Evolutionary conservation across 2,113 vertebrate species (phyloP).

Genomic region (Emydocephalus ijimae): DNA sequence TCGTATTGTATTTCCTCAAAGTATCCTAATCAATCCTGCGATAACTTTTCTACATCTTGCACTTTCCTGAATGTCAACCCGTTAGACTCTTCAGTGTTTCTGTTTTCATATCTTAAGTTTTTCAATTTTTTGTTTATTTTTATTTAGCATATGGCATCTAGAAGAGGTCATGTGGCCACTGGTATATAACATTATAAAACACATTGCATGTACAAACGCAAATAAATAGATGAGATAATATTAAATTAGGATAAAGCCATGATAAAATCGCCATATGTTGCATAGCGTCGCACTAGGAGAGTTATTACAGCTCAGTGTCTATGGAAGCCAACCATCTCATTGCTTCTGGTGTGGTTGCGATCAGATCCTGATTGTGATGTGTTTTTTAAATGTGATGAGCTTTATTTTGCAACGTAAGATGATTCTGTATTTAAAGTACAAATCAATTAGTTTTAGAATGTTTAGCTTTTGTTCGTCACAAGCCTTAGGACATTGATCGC

Average conservation of each 20-base stretch:
- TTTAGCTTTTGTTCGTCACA: neutral
- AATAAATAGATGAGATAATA: neutral
- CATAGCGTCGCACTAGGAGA: neutral
- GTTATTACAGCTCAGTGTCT: neutral
- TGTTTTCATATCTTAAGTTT: slow-evolving; percentile 39
- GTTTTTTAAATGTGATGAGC: slow-evolving; percentile 33
- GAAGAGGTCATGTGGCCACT: neutral
- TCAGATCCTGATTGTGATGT: neutral
- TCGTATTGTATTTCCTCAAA: slow-evolving; percentile 31
- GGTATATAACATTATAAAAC: neutral
- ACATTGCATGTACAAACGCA: neutral
- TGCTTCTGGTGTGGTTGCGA: neutral
- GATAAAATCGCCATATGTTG: neutral
- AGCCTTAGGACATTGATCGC: neutral
- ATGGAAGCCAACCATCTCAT: neutral
- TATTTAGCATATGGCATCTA: neutral
- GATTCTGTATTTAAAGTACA: slow-evolving; percentile 35
- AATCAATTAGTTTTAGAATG: neutral
- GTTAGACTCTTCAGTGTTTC: slow-evolving; percentile 51
- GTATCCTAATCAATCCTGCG: slow-evolving; percentile 55
- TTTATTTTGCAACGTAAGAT: slow-evolving; percentile 38
- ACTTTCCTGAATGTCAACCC: slow-evolving; percentile 56
- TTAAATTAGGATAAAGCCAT: neutral
- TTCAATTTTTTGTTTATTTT: slow-evolving; percentile 6
- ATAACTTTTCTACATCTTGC: slow-evolving; percentile 59